phyloP scores from a whole-genome alignment of 1,140 invertebrate species.

The Popillia japonica region DNA sequence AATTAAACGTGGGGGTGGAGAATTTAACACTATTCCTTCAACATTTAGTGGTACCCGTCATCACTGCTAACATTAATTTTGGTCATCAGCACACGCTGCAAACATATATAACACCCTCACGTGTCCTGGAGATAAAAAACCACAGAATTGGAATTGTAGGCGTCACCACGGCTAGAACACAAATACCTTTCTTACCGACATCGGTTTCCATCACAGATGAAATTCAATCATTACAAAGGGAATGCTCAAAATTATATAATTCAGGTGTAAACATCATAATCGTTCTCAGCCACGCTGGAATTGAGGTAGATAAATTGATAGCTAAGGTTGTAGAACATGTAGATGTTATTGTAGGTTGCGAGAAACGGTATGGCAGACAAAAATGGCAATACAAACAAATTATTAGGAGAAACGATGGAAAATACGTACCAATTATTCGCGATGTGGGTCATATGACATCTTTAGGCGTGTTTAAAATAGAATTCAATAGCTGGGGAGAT shows the following conservation, averaged over 20 bases:
- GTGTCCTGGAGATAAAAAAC: slow-evolving; percentile 70
- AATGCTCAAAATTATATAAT: slow-evolving; percentile 67
- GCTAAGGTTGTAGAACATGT: slow-evolving; percentile 80
- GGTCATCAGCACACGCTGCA: slow-evolving; percentile 60
- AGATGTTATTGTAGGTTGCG: slow-evolving; percentile 86
- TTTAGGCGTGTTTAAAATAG: slow-evolving; percentile 77
- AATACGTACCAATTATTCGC: slow-evolving; percentile 85
- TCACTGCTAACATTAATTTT: slow-evolving; percentile 79
- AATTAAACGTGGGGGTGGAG: slow-evolving; percentile 84
- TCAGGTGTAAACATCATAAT: slow-evolving; percentile 84
- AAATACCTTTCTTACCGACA: slow-evolving; percentile 65
- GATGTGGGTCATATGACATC: slow-evolving; percentile 93
- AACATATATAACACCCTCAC: slow-evolving; percentile 67
- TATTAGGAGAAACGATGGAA: slow-evolving; percentile 74
- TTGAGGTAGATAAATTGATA: slow-evolving; percentile 75
- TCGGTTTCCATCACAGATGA: slow-evolving; percentile 80
- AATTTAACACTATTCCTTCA: slow-evolving; percentile 81
- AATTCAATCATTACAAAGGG: slow-evolving; percentile 71
- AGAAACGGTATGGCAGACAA: slow-evolving; percentile 82
- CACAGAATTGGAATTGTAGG: slow-evolving; percentile 85
- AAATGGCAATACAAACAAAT: slow-evolving; percentile 72
- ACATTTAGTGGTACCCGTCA: slow-evolving; percentile 74
- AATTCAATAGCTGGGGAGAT: slow-evolving; percentile 79
- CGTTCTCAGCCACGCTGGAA: slow-evolving; percentile 90
- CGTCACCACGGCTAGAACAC: slow-evolving; percentile 85